phyloP scores from a whole-genome alignment of 2,113 vertebrate genomes.

The Tonatia bakeri region DNA sequence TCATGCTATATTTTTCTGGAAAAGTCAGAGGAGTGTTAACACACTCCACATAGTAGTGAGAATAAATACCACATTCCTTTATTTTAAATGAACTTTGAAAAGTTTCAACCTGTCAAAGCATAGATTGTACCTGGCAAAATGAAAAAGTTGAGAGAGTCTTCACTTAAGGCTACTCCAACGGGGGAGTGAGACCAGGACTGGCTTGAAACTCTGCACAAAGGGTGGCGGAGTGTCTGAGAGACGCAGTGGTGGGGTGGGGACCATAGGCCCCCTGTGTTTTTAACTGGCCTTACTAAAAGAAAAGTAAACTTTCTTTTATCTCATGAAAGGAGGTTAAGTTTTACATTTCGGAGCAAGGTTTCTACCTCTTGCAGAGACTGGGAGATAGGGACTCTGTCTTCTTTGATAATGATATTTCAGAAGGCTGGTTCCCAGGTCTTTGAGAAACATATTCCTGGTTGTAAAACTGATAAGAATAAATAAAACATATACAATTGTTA shows the following conservation, averaged over 20 bases:
- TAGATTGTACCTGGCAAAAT: neutral
- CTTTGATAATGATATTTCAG: neutral
- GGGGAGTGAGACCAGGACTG: neutral
- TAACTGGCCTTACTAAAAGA: neutral
- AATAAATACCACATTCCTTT: neutral
- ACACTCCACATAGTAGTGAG: neutral
- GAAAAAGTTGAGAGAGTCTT: neutral
- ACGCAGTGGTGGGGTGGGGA: neutral
- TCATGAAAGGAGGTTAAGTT: neutral
- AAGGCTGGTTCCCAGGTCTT: neutral
- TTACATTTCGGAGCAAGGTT: neutral
- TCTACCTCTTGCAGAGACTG: neutral
- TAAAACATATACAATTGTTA: neutral
- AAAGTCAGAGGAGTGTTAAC: neutral
- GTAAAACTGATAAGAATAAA: neutral
- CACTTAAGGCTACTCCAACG: neutral
- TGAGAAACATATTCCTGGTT: neutral
- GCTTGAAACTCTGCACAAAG: neutral
- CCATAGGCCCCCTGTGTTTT: neutral
- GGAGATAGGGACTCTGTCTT: neutral
- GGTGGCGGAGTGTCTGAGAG: neutral
- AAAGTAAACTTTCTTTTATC: neutral
- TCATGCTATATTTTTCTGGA: neutral
- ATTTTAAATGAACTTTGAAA: neutral
- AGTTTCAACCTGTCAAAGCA: neutral